A percentile compares a stretch with the other conserved stretches of the same genome.
phyloP scores from a whole-genome alignment of 2,113 vertebrate species.

The Muntiacus muntjak region DNA sequence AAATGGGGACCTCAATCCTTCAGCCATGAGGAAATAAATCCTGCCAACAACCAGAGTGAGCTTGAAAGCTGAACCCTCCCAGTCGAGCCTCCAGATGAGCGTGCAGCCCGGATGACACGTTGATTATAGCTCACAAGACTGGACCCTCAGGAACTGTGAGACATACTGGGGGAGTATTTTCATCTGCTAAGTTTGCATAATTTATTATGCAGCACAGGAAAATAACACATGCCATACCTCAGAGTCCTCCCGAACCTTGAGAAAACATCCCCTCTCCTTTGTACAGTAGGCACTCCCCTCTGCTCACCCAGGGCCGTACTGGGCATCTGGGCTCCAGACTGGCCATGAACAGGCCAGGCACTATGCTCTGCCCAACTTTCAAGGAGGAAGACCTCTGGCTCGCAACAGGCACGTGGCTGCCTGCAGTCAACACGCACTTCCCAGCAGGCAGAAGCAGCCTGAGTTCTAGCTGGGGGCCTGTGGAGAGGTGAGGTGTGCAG shows the following conservation, averaged over 20 bases:
- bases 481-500: not conserved
- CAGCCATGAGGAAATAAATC: not conserved
- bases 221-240: not conserved
- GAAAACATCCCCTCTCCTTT: not conserved
- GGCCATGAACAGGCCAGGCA: rapidly evolving
- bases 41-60: too few species aligned
- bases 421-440: not conserved
- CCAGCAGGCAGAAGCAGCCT: not conserved
- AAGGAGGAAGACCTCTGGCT: not conserved
- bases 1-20: not conserved
- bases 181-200: not conserved
- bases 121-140: not conserved
- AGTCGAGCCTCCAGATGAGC: rapidly evolving
- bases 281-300: not conserved
- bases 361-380: rapidly evolving
- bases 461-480: not conserved
- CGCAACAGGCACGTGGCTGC: not conserved
- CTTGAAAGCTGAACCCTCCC: not conserved
- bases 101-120: rapidly evolving
- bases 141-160: not conserved
- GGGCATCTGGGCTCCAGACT: not conserved
- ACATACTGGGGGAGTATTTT: not conserved
- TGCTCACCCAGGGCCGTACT: not conserved
- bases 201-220: not conserved
- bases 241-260: not conserved